phyloP scores from a whole-genome alignment of 2,113 vertebrate species.

The Apteryx owenii region DNA sequence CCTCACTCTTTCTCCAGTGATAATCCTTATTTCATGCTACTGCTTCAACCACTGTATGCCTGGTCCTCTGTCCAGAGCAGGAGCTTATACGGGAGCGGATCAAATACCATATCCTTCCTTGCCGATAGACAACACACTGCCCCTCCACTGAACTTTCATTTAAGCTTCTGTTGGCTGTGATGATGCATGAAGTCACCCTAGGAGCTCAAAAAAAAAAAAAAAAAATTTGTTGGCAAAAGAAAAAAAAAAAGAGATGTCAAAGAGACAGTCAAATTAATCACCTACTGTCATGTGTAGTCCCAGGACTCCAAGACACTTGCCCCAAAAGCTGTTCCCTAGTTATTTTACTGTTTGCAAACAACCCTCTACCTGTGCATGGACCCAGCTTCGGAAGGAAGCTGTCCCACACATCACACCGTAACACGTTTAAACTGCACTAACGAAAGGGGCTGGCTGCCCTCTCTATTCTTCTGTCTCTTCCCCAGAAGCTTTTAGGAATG shows the following conservation, averaged over 20 bases:
- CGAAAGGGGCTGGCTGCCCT: not conserved
- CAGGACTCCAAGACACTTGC: not conserved
- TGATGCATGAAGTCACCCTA: not conserved
- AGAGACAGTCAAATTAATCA: not conserved
- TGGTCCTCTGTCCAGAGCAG: not conserved
- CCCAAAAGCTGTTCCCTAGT: not conserved
- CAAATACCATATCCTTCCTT: not conserved
- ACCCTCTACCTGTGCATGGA: not conserved
- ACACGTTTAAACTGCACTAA: not conserved
- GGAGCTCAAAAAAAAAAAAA: not conserved
- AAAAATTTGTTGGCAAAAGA: not conserved
- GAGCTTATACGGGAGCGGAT: not conserved
- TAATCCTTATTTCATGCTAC: not conserved
- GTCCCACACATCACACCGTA: not conserved
- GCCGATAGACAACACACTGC: not conserved
- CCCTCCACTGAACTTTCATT: not conserved
- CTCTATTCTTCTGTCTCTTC: not conserved
- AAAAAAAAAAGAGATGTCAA: not conserved
- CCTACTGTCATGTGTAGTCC: not conserved
- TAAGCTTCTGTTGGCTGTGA: not conserved
- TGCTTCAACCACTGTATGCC: not conserved
- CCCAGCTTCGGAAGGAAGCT: not conserved
- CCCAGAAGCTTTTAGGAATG: not conserved
- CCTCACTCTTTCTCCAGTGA: not conserved
- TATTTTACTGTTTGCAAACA: slow-evolving; percentile 7